Percentiles rank a stretch among this genome's conserved stretches.
Evolutionary conservation across 2,797 vertebrate genomes (phyloP).

Genomic region (Mionectes olivaceus): DNA sequence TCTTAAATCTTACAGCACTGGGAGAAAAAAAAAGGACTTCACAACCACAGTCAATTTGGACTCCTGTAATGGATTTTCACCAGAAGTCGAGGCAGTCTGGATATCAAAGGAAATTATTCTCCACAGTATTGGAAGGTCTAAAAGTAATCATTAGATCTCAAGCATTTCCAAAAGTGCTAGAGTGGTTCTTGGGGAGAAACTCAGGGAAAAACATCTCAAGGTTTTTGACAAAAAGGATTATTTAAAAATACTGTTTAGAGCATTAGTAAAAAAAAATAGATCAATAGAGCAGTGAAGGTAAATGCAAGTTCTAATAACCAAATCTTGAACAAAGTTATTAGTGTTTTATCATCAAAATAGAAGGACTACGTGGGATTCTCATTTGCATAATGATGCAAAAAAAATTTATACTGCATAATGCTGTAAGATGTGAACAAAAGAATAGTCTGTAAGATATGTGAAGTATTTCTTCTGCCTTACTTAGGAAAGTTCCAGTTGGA

Average conservation of each 20-base stretch:
- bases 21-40: background rate
- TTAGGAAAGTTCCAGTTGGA: background rate
- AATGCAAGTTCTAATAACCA: background rate
- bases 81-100: background rate
- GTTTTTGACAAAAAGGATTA: background rate
- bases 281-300: background rate
- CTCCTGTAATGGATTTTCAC: background rate
- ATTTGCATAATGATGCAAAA: background rate
- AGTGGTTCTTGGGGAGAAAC: background rate
- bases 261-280: background rate
- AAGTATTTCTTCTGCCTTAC: background rate
- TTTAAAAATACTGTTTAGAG: background rate
- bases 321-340: background rate
- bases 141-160: background rate
- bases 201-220: background rate
- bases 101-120: background rate
- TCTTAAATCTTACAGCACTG: background rate
- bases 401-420: background rate
- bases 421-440: background rate
- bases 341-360: background rate
- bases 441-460: background rate
- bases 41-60: background rate
- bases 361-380: background rate
- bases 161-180: background rate
- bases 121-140: background rate